Conservation (phyloP, 2,888 invertebrate genomes). For the Lycocerus yunnanus region DNA sequence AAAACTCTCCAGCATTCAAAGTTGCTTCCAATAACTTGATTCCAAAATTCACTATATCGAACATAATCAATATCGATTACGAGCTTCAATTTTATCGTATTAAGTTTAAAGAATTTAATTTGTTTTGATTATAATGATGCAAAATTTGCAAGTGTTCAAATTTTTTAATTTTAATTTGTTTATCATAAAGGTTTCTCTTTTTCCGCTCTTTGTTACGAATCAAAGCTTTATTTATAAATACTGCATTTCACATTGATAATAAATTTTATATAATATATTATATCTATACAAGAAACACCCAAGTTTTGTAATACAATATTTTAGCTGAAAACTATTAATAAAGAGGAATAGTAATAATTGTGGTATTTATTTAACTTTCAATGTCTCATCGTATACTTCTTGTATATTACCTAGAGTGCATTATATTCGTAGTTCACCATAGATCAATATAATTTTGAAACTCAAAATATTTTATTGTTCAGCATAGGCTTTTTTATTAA, state of each 20-base stretch:
- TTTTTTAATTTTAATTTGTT: too few relatives aligned
- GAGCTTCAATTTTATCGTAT: neutral
- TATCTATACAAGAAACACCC: neutral
- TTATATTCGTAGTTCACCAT: too few relatives aligned
- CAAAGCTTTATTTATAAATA: neutral
- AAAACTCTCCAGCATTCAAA: neutral
- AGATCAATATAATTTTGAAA: too few relatives aligned
- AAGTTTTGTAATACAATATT: neutral
- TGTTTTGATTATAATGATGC: too few relatives aligned
- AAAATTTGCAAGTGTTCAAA: neutral
- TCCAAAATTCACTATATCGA: neutral
- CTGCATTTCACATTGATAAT: neutral
- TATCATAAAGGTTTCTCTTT: too few relatives aligned
- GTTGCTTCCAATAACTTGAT: neutral
- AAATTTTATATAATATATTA: neutral
- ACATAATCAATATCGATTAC: neutral
- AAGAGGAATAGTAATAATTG: neutral
- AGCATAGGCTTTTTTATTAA: too few relatives aligned
- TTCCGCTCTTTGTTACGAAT: neutral
- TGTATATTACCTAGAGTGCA: too few relatives aligned
- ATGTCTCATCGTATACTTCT: neutral
- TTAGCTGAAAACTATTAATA: neutral
- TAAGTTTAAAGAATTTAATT: too few relatives aligned
- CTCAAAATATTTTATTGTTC: too few relatives aligned
- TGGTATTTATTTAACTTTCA: neutral